These are phyloP conservation scores for Lonchura striata DNA, from an alignment of 2,113 vertebrate genomes.

Conservation along the genomic window DNA sequence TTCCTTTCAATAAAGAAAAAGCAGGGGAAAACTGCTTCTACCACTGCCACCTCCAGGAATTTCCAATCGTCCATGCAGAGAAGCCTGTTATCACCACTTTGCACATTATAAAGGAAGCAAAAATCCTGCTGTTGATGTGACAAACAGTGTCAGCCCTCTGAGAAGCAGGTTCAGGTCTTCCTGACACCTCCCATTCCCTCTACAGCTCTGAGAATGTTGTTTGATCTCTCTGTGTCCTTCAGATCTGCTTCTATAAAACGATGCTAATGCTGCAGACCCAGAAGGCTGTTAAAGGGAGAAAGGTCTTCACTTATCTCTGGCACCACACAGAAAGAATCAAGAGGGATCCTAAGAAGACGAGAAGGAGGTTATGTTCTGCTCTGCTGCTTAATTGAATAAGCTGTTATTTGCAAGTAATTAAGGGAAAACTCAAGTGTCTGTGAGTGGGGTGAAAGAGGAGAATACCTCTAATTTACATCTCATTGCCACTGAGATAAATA, in stretches of 20 bases:
- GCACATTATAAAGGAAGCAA: not conserved
- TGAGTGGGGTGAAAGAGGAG: not conserved
- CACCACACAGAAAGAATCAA: not conserved
- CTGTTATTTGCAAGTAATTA: constrained; percentile 32
- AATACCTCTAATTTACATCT: constrained; percentile 43
- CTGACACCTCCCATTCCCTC: not conserved
- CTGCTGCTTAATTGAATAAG: constrained; percentile 22
- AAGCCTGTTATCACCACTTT: not conserved
- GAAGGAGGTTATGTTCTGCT: not conserved
- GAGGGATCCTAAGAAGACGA: not conserved
- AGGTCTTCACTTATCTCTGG: not conserved
- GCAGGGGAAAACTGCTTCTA: not conserved
- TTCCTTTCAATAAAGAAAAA: not conserved
- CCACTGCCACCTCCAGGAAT: not conserved
- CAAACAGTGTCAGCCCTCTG: not conserved
- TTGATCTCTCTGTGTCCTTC: not conserved
- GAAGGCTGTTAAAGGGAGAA: not conserved
- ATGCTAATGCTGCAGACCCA: not conserved
- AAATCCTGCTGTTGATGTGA: not conserved
- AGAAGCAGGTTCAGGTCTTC: not conserved
- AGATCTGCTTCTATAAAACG: not conserved
- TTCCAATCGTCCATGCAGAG: not conserved
- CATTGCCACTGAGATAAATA: constrained; percentile 22
- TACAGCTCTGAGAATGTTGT: not conserved
- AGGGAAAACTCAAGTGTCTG: not conserved